A percentile compares a stretch with the other conserved stretches of the same genome.
phyloP scores from a whole-genome alignment of 2,888 invertebrate genomes.

The Eumacrocentrus americanus region DNA sequence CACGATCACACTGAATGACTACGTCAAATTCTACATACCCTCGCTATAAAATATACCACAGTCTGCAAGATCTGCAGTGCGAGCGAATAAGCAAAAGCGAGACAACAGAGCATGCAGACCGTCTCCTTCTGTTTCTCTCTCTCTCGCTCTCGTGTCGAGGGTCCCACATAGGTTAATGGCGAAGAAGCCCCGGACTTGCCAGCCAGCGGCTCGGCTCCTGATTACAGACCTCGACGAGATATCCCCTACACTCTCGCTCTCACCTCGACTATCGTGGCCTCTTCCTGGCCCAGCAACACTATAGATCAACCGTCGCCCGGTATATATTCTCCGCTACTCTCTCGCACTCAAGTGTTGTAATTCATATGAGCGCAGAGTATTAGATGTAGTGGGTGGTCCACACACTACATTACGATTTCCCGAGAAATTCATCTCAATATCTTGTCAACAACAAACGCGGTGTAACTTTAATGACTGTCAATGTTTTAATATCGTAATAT shows the following conservation, averaged over 20 bases:
- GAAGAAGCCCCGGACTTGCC: slow-evolving; percentile 45
- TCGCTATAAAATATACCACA: too few relatives aligned
- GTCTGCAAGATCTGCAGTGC: too few relatives aligned
- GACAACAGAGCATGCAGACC: background rate
- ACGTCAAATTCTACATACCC: slow-evolving; percentile 9
- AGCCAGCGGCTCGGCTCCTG: slow-evolving; percentile 55
- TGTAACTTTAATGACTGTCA: too few relatives aligned
- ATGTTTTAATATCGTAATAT: too few relatives aligned
- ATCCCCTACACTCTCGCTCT: slow-evolving; percentile 58
- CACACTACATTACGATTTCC: too few relatives aligned
- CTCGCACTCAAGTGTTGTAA: too few relatives aligned
- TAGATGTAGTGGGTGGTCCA: too few relatives aligned
- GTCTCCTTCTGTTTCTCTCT: slow-evolving; percentile 22
- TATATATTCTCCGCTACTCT: slow-evolving; percentile 39
- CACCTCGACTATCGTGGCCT: slow-evolving; percentile 53
- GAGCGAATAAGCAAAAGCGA: background rate
- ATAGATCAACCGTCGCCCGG: slow-evolving; percentile 51
- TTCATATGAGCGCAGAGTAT: too few relatives aligned
- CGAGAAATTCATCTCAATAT: too few relatives aligned
- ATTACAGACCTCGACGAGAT: slow-evolving; percentile 58
- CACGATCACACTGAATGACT: slow-evolving; percentile 11
- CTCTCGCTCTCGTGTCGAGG: slow-evolving; percentile 27
- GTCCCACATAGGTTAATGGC: slow-evolving; percentile 56
- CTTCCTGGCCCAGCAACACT: slow-evolving; percentile 46
- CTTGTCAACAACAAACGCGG: too few relatives aligned